Evolutionary conservation across 2,888 invertebrate species (phyloP), one percentile per base, ranked within the genome.

Genomic region (Apamea anceps): DNA sequence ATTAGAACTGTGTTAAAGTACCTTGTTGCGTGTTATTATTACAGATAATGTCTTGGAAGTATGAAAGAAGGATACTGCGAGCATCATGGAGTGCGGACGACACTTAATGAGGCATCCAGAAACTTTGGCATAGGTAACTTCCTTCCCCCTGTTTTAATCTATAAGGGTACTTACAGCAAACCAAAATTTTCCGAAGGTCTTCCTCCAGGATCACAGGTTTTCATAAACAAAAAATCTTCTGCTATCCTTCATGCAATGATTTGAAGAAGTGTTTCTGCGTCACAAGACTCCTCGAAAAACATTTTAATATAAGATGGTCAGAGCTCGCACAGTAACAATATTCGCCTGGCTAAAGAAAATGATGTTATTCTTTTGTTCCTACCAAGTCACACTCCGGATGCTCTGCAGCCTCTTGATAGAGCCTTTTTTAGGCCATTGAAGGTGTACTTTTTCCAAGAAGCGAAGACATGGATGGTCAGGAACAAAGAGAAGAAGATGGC

Each of bases 41-140:
- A 60, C 72, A 72, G 72, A 62, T 62, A 45, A 72, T 72, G 62
- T 62, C 62, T 45, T 62, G 72, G 62, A 72, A 72, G 28, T 72
- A 72, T 45, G 12, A 72, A 72, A 72, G 72, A 72, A 72, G 0
- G 21, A 72, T 62, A 72, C 28, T 72, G 48, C 62, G 72, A 42
- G 72, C 62, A 72, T 72, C 72, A 45, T 75, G 75, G 67, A 75
- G 45, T 28, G 63, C 57, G 10, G 72, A 63, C 8, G 45, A 72
- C 28, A 45, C 76, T 81, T 28, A 81, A 81, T 71, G 71, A 80
- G 67, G 71, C 77, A 54, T 75, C 74, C 32, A 77, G 77, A 72
- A 67, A 66, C 42, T 82, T 74, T 67, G 62, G 68, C 15, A 81
- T 81, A 74, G 92, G 91, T 42, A 80, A 60, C 65, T 85, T 86